Base-by-base conservation (phyloP, 2,888 invertebrate species). In the Drosophila colorata region DNA sequence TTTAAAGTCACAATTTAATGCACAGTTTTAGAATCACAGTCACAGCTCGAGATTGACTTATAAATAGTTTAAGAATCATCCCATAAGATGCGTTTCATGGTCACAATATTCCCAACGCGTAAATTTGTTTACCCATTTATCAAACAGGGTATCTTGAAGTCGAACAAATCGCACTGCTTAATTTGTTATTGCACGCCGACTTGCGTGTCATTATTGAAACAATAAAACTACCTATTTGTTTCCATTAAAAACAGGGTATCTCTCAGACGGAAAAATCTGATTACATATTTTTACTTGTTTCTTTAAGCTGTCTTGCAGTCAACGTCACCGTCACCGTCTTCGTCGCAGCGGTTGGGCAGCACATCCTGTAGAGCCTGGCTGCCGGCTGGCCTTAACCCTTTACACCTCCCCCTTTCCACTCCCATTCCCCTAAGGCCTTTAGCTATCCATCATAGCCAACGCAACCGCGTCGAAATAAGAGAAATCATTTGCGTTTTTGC, bases 401-500 rank as follows among this genome's bases (percentile, higher is more conserved):
- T 4, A 1, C 1, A 13, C 25, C 6, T 1, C 8, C 16, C 16
- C 40, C 13, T n/a, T 13, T 2, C 14, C 23, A 2, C 43, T 8
- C 38, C 41, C 31, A 33, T 20, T 20, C 33, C 13, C 51, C 31
- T 18, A 56, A 23, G 13, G 13, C 35, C 13, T 52, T 25, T 23
- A 23, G 61, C 40, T 11, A 69, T 56, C 69, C 70, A 70, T 75
- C 60, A 46, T 69, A 41, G 60, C 33, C 55, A 55, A 74, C 64
- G 59, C 68, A 69, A 74, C 65, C 69, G 69, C 74, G 61, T 67
- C 69, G 82, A 80, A 88, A 82, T 82, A 73, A 72, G 75, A 78
- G 87, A 82, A 87, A 84, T 88, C 85, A 88, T 86, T 86, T 79
- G 88, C 74, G 80, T 86, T 82, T 83, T 84, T 74, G 70, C 63